Base-by-base conservation (phyloP, 2,888 invertebrate species). In the Caenorhabditis sp. region DNA sequence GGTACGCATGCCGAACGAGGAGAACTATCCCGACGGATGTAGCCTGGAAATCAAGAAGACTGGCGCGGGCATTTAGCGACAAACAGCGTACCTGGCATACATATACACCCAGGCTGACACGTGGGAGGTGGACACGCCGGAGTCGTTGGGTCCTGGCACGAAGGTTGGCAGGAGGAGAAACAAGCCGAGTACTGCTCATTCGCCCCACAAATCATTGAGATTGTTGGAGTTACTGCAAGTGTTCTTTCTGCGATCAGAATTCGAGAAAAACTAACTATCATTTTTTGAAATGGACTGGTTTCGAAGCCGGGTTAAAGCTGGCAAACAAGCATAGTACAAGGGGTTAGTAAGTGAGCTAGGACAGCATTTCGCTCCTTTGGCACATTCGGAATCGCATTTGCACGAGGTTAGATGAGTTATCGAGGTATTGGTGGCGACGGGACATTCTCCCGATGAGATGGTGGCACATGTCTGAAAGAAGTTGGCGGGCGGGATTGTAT, bases 101-200 rank as follows among this genome's bases (percentile, higher is more conserved):
- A 84, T 35, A 79, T 75, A 37, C 84, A 84, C 39, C 84, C 84
- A 1, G 81, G 75, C 26, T 72, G 71, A 39, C 84, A 84, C 13
- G 61, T 59, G 13, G 80, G 76, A 11, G 76, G 13, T 2, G 82
- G 81, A 56, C 84, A 84, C 1, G 82, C 72, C 0, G 78, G 79
- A 6, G 79, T 78, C n/a, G 68, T 66, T 24, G 81, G 80, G 58
- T 84, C 81, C 17, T 77, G 77, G 48, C 84, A 84, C 22, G 81
- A 81, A n/a, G 79, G 66, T 37, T 82, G 81, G 35, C 84, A 84
- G 1, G 80, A 70, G 3, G 82, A 70, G 39, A 65, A 72, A 30
- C 82, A 82, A 1, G 82, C 76, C 0, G 81, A 76, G 37, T 77
- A 81, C 46, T 81, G 81, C 48, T 81, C 81, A 56, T 81, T 81